Evolutionary conservation across 1,140 invertebrate genomes (phyloP).

Genomic region (Plectrocnemia conspersa): DNA sequence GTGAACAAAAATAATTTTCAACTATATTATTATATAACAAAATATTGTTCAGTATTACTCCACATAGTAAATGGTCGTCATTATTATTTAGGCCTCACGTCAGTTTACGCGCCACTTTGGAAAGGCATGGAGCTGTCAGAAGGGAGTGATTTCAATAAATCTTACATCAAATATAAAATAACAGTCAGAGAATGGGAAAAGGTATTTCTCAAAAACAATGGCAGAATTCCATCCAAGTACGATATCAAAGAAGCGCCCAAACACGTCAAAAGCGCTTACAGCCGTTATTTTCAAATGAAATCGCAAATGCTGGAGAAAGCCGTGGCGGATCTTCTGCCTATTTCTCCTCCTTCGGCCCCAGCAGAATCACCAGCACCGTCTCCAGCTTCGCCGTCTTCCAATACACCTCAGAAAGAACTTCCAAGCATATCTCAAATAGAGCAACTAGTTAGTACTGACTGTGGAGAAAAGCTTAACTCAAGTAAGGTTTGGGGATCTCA

Average conservation of each 20-base stretch:
- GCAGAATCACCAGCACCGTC: constrained; percentile 41
- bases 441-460: not conserved
- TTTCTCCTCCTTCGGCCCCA: constrained; percentile 35
- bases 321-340: constrained; percentile 49
- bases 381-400: constrained; percentile 33
- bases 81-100: no score
- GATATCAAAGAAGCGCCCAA: constrained; percentile 70
- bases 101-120: not conserved
- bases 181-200: constrained; percentile 76
- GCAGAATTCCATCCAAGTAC: constrained; percentile 69
- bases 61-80: no score
- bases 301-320: constrained; percentile 66
- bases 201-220: constrained; percentile 64
- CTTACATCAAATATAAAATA: constrained; percentile 60
- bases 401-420: constrained; percentile 15
- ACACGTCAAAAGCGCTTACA: constrained; percentile 70
- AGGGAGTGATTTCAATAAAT: constrained; percentile 38
- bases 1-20: no score
- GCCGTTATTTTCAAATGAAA: constrained; percentile 75
- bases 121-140: not conserved
- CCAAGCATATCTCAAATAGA: not conserved
- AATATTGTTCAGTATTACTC: no score
- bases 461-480: no score
- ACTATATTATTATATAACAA: no score
- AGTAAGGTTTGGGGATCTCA: constrained; percentile 56